These are phyloP conservation scores for Megaustenia siamemsis DNA, from an alignment of 2,888 invertebrate species.

Conservation along the genomic window DNA sequence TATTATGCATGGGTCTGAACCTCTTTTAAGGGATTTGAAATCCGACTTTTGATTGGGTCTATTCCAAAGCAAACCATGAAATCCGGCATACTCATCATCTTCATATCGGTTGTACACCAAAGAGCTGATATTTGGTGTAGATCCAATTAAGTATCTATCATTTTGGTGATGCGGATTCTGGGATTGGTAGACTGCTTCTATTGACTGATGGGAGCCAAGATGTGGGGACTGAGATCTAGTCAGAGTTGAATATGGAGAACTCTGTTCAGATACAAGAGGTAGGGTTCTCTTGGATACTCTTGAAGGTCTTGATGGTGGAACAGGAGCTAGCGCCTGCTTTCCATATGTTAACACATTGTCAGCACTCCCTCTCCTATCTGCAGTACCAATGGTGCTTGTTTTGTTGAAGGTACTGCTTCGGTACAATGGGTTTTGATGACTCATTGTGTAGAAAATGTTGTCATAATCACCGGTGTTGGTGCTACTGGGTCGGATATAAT, in stretches of 20 bases:
- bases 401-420: constrained; percentile 34
- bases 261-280: constrained; percentile 19
- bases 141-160: constrained; percentile 32
- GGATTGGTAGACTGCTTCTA: not conserved
- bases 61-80: constrained; percentile 42
- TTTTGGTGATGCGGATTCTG: not conserved
- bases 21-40: constrained; percentile 49
- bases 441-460: constrained; percentile 44
- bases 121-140: constrained; percentile 48
- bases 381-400: not conserved
- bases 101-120: constrained; percentile 9
- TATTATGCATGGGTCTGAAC: constrained; percentile 50
- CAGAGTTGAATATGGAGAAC: not conserved
- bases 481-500: not conserved
- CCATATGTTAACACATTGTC: constrained; percentile 19
- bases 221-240: constrained; percentile 26
- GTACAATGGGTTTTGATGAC: constrained; percentile 30
- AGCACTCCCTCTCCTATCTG: constrained; percentile 41
- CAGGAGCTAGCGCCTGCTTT: constrained; percentile 1
- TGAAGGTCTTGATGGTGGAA: constrained; percentile 51
- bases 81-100: constrained; percentile 20
- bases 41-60: constrained; percentile 47
- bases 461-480: constrained; percentile 55
- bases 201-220: not conserved
- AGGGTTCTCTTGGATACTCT: constrained; percentile 36